phyloP scores from a whole-genome alignment of 2,888 invertebrate species.

The Dryadula phaetusa region DNA sequence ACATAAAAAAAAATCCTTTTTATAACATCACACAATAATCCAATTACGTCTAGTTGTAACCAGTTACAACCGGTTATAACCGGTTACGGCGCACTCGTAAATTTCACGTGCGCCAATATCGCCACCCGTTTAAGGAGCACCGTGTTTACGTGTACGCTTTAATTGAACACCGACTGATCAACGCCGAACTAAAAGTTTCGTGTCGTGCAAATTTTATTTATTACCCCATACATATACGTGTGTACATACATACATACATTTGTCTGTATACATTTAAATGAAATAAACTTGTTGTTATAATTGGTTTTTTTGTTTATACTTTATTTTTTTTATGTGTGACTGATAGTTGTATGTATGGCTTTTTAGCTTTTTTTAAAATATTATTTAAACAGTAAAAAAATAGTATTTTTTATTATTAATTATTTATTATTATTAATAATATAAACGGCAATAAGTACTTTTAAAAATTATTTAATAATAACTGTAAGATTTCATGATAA shows the following conservation, averaged over 20 bases:
- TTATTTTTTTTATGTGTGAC: neutral
- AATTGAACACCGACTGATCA: conserved; percentile 62
- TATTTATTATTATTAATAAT: no score
- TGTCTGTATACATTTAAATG: conserved; percentile 4
- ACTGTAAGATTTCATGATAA: no score
- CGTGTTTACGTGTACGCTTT: conserved; percentile 55
- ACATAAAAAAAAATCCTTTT: conserved; percentile 45
- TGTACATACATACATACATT: neutral
- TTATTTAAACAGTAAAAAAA: no score
- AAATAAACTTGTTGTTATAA: neutral
- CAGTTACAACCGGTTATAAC: conserved; percentile 52
- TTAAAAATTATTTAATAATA: no score
- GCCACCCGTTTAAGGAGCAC: conserved; percentile 53
- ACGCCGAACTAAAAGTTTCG: conserved; percentile 43
- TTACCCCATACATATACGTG: conserved; percentile 8
- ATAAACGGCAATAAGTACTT: no score
- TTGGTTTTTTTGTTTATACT: conserved; percentile 1
- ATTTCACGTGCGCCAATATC: conserved; percentile 74
- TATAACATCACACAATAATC: conserved; percentile 56
- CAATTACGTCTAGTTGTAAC: conserved; percentile 66
- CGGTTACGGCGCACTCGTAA: conserved; percentile 57
- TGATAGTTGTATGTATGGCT: neutral
- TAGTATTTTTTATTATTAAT: no score
- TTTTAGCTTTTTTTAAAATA: neutral
- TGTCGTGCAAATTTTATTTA: conserved; percentile 26